A percentile compares a stretch with the other conserved stretches of the same genome.
phyloP scores from a whole-genome alignment of 2,797 vertebrate species.

The Sebastolobus altivelis region DNA sequence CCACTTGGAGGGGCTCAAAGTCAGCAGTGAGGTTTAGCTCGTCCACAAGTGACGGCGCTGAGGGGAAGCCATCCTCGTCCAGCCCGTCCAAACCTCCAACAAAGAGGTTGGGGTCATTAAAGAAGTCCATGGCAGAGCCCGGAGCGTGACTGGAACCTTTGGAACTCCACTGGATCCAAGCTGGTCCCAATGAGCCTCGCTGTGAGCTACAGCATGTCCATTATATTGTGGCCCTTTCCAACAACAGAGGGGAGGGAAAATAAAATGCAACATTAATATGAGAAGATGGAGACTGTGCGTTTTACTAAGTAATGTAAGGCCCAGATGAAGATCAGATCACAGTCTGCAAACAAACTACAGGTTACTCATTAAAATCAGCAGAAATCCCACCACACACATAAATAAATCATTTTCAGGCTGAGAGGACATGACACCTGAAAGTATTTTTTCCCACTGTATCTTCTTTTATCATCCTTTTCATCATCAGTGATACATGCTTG shows the following conservation, averaged over 20 bases:
- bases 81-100: slow-evolving; percentile 93
- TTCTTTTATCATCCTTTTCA: slow-evolving; percentile 11
- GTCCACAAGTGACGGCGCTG: slow-evolving; percentile 94
- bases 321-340: not conserved
- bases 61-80: slow-evolving; percentile 92
- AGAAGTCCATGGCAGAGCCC: slow-evolving; percentile 96
- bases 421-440: not conserved
- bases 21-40: slow-evolving; percentile 94
- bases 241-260: slow-evolving; percentile 40
- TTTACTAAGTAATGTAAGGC: not conserved
- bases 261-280: not conserved
- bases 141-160: slow-evolving; percentile 83
- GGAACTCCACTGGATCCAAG: slow-evolving; percentile 79
- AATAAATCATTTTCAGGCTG: not conserved
- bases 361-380: not conserved
- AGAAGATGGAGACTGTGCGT: not conserved
- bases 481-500: not conserved
- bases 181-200: slow-evolving; percentile 81
- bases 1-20: slow-evolving; percentile 95
- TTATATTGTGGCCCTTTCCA: slow-evolving; percentile 80
- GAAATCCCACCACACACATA: not conserved
- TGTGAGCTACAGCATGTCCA: slow-evolving; percentile 82
- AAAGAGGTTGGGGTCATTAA: slow-evolving; percentile 96
- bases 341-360: slow-evolving; percentile 3
- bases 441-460: not conserved